Evolutionary conservation across 1,140 invertebrate genomes (phyloP).

Genomic region (Conus betulinus): DNA sequence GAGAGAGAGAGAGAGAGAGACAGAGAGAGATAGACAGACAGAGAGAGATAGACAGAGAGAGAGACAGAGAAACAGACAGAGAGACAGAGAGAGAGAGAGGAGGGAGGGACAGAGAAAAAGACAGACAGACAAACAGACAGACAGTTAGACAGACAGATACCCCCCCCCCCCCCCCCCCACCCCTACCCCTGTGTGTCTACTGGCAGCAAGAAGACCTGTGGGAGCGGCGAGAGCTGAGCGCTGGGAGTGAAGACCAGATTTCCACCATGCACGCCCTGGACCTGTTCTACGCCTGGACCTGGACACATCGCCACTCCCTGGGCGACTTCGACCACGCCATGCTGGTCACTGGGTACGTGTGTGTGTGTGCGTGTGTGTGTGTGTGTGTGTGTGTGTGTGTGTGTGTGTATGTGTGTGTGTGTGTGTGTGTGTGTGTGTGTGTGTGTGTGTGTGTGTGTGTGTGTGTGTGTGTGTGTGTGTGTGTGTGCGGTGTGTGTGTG

Average conservation of each 20-base stretch:
- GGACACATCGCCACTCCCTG: neutral
- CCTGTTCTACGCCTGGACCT: constrained; percentile 19
- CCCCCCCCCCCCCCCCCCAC: no score
- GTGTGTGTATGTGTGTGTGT: no score
- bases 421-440: no score
- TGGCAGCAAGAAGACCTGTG: constrained; percentile 4
- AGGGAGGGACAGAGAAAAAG: no score
- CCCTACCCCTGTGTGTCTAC: no score
- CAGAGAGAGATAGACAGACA: no score
- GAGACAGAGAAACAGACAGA: no score
- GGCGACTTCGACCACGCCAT: constrained; percentile 21
- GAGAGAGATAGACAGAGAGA: no score
- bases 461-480: neutral
- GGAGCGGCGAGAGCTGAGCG: neutral
- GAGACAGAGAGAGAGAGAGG: no score
- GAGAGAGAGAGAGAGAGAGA: no score
- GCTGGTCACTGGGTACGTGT: constrained; percentile 23
- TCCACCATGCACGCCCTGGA: constrained; percentile 22
- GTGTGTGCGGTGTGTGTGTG: neutral
- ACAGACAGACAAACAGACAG: no score
- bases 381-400: neutral
- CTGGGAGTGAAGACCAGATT: constrained; percentile 8
- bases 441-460: neutral
- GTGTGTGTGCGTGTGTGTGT: neutral
- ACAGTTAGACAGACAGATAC: no score